phyloP scores from a whole-genome alignment of 2,797 vertebrate species.

The Pangasius mekongensis region DNA sequence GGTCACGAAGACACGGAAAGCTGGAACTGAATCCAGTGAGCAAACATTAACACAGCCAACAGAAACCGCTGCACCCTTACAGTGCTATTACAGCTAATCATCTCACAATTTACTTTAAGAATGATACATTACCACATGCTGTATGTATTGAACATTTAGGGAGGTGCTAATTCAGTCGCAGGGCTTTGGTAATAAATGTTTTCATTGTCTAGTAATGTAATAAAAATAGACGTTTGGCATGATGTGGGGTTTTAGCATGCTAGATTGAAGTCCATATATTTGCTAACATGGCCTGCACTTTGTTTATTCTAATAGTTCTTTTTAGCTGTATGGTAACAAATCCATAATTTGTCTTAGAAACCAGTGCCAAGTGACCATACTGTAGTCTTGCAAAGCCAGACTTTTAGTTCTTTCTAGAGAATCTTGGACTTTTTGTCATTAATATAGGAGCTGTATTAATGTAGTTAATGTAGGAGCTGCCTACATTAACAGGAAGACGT shows the following conservation, averaged over 20 bases:
- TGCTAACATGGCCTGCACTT: not conserved
- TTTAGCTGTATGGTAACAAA: not conserved
- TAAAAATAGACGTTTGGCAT: not conserved
- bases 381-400: not conserved
- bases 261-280: not conserved
- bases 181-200: slow-evolving; percentile 9
- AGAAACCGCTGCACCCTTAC: slow-evolving; percentile 43
- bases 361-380: not conserved
- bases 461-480: not conserved
- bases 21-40: slow-evolving; percentile 40
- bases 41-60: slow-evolving; percentile 48
- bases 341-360: not conserved
- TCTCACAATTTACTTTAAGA: slow-evolving; percentile 43
- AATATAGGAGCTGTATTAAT: not conserved
- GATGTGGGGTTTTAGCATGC: not conserved
- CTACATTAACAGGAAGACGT: not conserved
- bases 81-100: slow-evolving; percentile 53
- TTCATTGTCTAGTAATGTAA: slow-evolving; percentile 13
- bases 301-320: not conserved
- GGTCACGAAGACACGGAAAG: slow-evolving; percentile 24
- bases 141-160: slow-evolving; percentile 12
- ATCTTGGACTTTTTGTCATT: not conserved
- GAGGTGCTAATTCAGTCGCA: not conserved
- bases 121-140: slow-evolving; percentile 47
- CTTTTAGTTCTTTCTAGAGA: not conserved